Base-by-base conservation (phyloP, 2,797 vertebrate genomes). In the Silurus aristotelis region DNA sequence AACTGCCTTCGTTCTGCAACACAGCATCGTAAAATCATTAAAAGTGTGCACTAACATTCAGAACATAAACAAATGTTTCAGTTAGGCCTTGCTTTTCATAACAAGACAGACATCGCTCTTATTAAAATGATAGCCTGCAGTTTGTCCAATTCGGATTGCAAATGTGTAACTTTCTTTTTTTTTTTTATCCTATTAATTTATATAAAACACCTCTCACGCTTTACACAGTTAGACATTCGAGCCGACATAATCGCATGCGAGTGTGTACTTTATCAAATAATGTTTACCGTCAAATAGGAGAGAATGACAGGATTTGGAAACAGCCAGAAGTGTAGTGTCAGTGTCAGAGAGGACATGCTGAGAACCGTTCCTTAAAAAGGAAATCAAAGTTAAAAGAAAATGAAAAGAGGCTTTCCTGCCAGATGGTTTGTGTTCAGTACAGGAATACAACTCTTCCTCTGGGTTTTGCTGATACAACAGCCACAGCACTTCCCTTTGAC, bases 361-460 rank as follows among this genome's bases (percentile, higher is more conserved):
- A 77, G 70, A 85, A 83, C 67, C 68, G 92, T 95, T 92, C 92
- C 92, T 92, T 72, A 83, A 92, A 93, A 94, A 94, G 95, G 95
- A 96, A 96, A 95, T 95, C 93, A 93, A 94, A 91, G 90, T 92
- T 92, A 91, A 93, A 93, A 93, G 92, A 93, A 93, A 92, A 95
- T 95, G 93, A 92, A 93, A 91, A 93, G 89, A 90, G 67, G 83
- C 92, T 94, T 95, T 97, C 96, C 96, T 96, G 94, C 92, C 95
- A 95, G 95, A 95, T 96, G 95, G 86, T 90, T 89, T 86, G 92
- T 93, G 92, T 94, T 95, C 91, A 87, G 92, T 86, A 89, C 93
- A 93, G 93, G 93, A 95, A 95, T 95, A 92, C 92, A 91, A 90
- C 89, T 95, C 93, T 95, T 96, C 95, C 94, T 94, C 83, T 91